Base-by-base conservation (phyloP, 1,140 invertebrate species). In the Leucophenga varia region DNA sequence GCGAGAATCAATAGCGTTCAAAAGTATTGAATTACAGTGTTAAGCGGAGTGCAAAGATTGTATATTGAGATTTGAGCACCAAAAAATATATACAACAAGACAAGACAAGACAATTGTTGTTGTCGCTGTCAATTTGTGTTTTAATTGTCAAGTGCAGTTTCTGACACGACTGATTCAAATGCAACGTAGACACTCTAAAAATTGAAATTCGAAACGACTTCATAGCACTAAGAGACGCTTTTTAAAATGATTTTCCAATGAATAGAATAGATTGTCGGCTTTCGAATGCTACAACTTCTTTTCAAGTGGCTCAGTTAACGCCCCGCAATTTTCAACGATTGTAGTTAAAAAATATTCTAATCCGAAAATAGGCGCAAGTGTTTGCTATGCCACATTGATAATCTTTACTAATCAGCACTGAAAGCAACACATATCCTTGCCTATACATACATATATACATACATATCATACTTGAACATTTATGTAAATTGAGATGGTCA, bases 401-500 rank as follows among this genome's bases (percentile, higher is more conserved):
- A 65, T 65, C 61, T 61, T 45, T 56, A 67, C 63, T 65, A 65
- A 65, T 65, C 63, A 61, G 48, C 53, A 48, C 52, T 65, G 48
- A 41, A 61, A 57, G 22, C 5, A 6, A 6, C 22, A 10, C n/a
- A n/a, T n/a, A n/a, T n/a, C n/a, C n/a, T n/a, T n/a, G n/a, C n/a
- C n/a, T n/a, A n/a, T n/a, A n/a, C n/a, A n/a, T n/a, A n/a, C n/a
- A n/a, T n/a, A n/a, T n/a, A n/a, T n/a, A n/a, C n/a, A n/a, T n/a
- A n/a, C n/a, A n/a, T n/a, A n/a, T n/a, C n/a, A n/a, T n/a, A n/a
- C 22, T 25, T 5, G 22, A 6, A 10, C 5, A 25, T 10, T 6
- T 10, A 25, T 25, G 22, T 25, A 25, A 25, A 25, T 25, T 25
- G 22, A 25, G 22, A 5, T 25, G 22, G 5, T 6, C 22, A 6